Evolutionary conservation across 2,113 vertebrate species (phyloP).

Genomic region (Lampris incognitus): DNA sequence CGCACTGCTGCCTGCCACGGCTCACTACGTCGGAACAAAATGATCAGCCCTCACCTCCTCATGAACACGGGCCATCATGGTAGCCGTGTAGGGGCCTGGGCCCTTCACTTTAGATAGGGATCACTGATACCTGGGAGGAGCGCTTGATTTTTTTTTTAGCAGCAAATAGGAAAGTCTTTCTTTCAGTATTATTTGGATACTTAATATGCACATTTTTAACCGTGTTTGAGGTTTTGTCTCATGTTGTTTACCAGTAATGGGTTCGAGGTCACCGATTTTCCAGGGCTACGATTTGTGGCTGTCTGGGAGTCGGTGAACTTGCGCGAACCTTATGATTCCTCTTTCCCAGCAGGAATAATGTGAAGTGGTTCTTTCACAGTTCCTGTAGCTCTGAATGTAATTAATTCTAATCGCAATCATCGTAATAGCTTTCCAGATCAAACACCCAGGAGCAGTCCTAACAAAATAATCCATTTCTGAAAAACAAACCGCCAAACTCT

Average conservation of each 20-base stretch:
- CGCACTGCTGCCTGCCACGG: slow-evolving; percentile 76
- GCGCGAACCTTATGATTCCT: slow-evolving; percentile 43
- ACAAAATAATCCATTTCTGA: slow-evolving; percentile 75
- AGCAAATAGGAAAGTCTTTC: slow-evolving; percentile 24
- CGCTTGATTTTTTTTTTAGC: neutral
- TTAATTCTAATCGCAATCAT: slow-evolving; percentile 80
- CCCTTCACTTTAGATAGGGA: slow-evolving; percentile 71
- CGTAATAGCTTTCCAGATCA: slow-evolving; percentile 79
- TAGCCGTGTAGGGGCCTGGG: slow-evolving; percentile 62
- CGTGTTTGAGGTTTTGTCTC: slow-evolving; percentile 50
- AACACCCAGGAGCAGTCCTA: slow-evolving; percentile 75
- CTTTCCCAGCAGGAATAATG: slow-evolving; percentile 45
- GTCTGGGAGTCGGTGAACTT: slow-evolving; percentile 47
- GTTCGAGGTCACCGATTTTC: slow-evolving; percentile 50
- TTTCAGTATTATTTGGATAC: slow-evolving; percentile 47
- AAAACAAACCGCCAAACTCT: slow-evolving; percentile 72
- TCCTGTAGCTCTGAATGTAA: slow-evolving; percentile 73
- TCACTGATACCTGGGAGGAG: slow-evolving; percentile 61
- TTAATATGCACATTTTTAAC: slow-evolving; percentile 41
- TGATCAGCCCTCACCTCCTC: slow-evolving; percentile 77
- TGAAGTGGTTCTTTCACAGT: slow-evolving; percentile 60
- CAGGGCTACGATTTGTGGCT: slow-evolving; percentile 58
- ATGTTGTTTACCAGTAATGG: slow-evolving; percentile 46
- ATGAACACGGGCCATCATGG: slow-evolving; percentile 73
- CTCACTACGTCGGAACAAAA: slow-evolving; percentile 79